Conservation (phyloP, 2,797 vertebrate species). For the Argyrosomus regius region DNA sequence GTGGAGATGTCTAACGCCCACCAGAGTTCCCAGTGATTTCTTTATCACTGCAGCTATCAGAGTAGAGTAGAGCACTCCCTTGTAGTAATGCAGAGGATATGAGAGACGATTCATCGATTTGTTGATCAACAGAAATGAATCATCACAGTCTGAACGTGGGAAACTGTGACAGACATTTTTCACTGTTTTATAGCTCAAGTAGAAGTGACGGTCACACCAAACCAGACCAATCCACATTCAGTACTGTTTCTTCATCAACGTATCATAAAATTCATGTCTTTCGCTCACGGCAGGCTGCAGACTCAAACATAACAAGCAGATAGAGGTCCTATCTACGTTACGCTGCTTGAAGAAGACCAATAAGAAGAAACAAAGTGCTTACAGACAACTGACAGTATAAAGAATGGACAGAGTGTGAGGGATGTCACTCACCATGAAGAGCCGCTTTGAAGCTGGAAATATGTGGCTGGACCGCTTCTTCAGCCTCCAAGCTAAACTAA, state of each 20-base stretch:
- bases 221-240: too few relatives aligned
- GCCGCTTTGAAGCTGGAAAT: too few relatives aligned
- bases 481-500: too few relatives aligned
- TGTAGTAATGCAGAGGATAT: neutral
- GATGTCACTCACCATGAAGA: too few relatives aligned
- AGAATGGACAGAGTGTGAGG: too few relatives aligned
- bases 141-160: neutral
- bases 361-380: too few relatives aligned
- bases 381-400: too few relatives aligned
- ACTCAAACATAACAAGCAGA: neutral
- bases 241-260: too few relatives aligned
- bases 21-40: neutral
- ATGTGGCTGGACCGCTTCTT: too few relatives aligned
- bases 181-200: neutral
- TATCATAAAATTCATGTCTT: neutral
- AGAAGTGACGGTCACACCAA: neutral
- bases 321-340: too few relatives aligned
- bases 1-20: neutral
- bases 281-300: neutral
- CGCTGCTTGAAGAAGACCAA: too few relatives aligned
- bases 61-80: neutral
- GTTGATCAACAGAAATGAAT: neutral
- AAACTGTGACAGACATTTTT: neutral
- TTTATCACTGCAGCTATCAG: neutral
- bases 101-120: neutral